Evolutionary conservation across 92 coral and sea anemone species (phyloP), one percentile per base, ranked within the genome.

Genomic region (Blastomussa wellsi): DNA sequence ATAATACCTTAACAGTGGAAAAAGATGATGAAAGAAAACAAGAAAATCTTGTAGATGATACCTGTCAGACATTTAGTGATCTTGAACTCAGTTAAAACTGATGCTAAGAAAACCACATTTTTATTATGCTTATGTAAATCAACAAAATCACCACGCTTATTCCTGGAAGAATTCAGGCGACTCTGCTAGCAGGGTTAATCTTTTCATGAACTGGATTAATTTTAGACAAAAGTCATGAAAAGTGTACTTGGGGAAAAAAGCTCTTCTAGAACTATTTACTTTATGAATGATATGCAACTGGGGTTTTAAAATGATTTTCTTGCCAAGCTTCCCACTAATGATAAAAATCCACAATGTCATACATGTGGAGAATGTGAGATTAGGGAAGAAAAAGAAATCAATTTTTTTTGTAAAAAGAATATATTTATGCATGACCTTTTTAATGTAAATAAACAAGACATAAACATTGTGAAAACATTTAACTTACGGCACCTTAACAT

Each of bases 31-130:
- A 86, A 68, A 51, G 24, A 53, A 29, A 52, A 48, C 37, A 47
- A 26, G 67, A 20, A 37, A 66, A 33, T 51, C 47, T 57, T 62
- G 62, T 81, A 22, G 77, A 81, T 29, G 49, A 69, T 1, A 49
- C 41, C 32, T 7, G 73, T 39, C 76, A 35, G 24, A 36, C 62
- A 32, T 24, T 81, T 69, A 62, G 47, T 33, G 35, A 68, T 4
- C 62, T 80, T 19, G 32, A 67, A 20, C 78, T 81, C 7, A 71
- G 39, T 48, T 71, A 51, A 51, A 52, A 52, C 19, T 52, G 59
- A 14, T 52, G 4, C 59, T 52, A 14, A 20, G 22, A 0, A 20
- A 2, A 52, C 4, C 15, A 52, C 60, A 14, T 52, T 57, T 57
- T 57, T 57, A 3, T 15, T 48, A 22, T 57, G 31, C 65, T 57